Conservation (phyloP, 2,797 vertebrate species). For the Notolabrus celidotus region DNA sequence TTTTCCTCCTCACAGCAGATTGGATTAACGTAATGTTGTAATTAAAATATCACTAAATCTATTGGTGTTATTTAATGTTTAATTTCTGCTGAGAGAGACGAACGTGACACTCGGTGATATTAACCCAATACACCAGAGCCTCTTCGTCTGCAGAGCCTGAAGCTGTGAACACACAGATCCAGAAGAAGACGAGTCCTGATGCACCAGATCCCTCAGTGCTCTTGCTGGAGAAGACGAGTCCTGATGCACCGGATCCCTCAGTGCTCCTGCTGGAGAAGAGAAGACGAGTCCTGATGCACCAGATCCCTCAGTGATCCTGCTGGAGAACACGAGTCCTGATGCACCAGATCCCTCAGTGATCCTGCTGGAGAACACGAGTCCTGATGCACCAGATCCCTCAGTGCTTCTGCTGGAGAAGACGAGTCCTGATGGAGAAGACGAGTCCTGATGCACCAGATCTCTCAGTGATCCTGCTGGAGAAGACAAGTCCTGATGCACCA, state of each 20-base stretch:
- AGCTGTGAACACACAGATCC: not conserved
- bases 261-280: not conserved
- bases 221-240: not conserved
- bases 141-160: not conserved
- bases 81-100: not conserved
- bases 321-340: not conserved
- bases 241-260: not conserved
- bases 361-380: not conserved
- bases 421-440: not conserved
- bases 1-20: not conserved
- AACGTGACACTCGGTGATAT: not conserved
- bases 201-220: not conserved
- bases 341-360: not conserved
- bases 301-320: not conserved
- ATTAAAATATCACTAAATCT: not conserved
- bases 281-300: not conserved
- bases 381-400: not conserved
- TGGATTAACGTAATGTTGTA: not conserved
- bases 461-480: not conserved
- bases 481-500: not conserved
- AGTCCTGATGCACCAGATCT: not conserved
- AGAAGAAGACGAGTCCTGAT: not conserved
- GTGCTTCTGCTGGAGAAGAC: not conserved
- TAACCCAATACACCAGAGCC: not conserved
- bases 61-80: not conserved